A percentile compares a stretch with the other conserved stretches of the same genome.
Conservation (phyloP, 2,797 vertebrate species). For the Ceyx erithaca region DNA sequence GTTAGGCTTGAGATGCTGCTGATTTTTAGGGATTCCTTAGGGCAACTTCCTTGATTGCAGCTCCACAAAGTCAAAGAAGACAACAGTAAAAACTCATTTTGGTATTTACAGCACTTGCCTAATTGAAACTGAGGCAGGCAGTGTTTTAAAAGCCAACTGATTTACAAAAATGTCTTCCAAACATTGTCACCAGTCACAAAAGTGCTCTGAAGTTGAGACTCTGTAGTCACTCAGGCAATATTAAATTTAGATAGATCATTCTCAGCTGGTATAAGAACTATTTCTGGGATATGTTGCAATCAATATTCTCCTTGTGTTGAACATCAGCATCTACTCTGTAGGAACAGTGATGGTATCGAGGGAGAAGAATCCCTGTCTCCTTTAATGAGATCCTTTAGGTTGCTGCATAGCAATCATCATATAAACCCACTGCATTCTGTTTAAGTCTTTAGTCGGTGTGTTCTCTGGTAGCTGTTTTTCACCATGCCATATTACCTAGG, state of each 20-base stretch:
- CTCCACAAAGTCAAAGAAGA: background rate
- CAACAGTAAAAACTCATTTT: background rate
- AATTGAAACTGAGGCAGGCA: background rate
- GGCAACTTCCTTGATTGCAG: background rate
- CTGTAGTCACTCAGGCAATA: background rate
- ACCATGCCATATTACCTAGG: conserved; percentile 44
- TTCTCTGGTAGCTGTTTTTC: conserved; percentile 61
- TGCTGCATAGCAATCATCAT: conserved; percentile 24
- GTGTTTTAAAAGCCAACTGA: background rate
- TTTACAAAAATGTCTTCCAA: background rate
- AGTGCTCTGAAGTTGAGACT: background rate
- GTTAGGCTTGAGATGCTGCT: background rate
- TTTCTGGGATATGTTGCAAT: background rate
- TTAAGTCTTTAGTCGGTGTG: conserved; percentile 55
- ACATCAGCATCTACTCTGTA: background rate
- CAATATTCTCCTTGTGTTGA: background rate
- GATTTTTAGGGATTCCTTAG: background rate
- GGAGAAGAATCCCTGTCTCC: conserved; percentile 9
- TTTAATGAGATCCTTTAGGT: background rate
- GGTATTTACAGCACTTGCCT: background rate
- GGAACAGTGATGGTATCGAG: background rate
- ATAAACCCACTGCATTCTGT: conserved; percentile 60
- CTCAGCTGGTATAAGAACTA: background rate
- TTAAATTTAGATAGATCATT: background rate
- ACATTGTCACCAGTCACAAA: background rate